Conservation (phyloP, 2,888 invertebrate species). For the Dasysyrphus albostriatus region DNA sequence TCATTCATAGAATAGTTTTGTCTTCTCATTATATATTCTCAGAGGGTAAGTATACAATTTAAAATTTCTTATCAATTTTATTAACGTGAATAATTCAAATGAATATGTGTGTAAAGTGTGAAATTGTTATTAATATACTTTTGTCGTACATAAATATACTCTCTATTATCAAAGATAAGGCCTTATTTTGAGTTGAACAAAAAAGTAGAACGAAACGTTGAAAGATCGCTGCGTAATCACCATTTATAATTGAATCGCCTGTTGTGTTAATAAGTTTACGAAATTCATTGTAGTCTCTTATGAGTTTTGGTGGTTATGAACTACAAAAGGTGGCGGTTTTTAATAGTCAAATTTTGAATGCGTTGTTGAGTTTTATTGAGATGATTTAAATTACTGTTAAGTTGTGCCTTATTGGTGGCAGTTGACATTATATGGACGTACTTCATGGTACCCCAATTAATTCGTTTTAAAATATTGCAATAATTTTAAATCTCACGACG, state of each 20-base stretch:
- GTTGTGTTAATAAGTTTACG: neutral
- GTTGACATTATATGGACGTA: too few species aligned
- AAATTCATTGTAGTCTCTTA: too few species aligned
- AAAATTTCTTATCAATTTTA: conserved; percentile 3
- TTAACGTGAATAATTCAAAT: conserved; percentile 2
- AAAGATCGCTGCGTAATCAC: neutral
- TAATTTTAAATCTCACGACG: too few species aligned
- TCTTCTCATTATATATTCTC: neutral
- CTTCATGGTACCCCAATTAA: too few species aligned
- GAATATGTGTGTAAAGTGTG: conserved; percentile 4
- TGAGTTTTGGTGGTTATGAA: too few species aligned
- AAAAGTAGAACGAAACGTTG: neutral
- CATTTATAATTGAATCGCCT: neutral
- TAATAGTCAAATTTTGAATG: too few species aligned
- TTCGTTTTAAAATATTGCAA: too few species aligned
- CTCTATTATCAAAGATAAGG: neutral
- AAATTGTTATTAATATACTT: neutral
- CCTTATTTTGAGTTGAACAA: neutral
- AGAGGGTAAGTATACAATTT: neutral
- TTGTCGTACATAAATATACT: neutral
- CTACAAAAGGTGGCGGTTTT: too few species aligned
- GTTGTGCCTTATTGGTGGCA: too few species aligned
- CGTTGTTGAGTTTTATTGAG: too few species aligned
- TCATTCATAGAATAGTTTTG: neutral
- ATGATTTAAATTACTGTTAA: too few species aligned